These are phyloP conservation scores for Amblyteles armatorius DNA, from an alignment of 2,888 invertebrate genomes.

Conservation along the genomic window DNA sequence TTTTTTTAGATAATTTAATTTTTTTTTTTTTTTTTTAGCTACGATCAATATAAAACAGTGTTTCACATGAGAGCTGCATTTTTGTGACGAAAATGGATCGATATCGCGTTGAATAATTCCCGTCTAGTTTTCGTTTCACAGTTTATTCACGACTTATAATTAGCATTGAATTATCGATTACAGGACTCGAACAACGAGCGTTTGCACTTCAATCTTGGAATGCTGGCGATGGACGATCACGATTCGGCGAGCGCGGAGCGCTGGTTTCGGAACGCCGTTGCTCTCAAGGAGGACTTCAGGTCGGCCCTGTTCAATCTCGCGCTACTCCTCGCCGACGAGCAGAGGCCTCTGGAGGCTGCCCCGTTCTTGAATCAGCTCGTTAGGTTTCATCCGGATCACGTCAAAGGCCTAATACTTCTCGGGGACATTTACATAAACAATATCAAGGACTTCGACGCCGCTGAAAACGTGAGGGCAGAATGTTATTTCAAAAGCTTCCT, in stretches of 20 bases:
- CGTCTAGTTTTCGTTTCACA: not conserved
- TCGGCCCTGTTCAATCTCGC: slow-evolving; percentile 98
- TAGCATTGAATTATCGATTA: slow-evolving; percentile 33
- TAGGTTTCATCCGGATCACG: slow-evolving; percentile 95
- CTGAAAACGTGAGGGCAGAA: slow-evolving; percentile 92
- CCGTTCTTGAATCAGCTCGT: slow-evolving; percentile 96
- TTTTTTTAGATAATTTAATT: not conserved
- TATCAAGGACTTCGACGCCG: slow-evolving; percentile 96
- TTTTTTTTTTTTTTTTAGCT: slow-evolving; percentile 17
- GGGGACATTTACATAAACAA: slow-evolving; percentile 99
- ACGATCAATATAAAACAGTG: not conserved
- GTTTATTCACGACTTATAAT: slow-evolving; percentile 8
- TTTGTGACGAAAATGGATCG: not conserved
- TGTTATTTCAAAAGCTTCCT: not conserved
- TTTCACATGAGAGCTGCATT: not conserved
- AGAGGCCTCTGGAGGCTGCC: slow-evolving; percentile 95
- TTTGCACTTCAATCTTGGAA: slow-evolving; percentile 97
- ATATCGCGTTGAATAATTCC: not conserved
- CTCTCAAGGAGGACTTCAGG: slow-evolving; percentile 94
- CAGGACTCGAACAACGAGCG: slow-evolving; percentile 93
- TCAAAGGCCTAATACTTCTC: slow-evolving; percentile 96
- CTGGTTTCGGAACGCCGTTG: slow-evolving; percentile 95
- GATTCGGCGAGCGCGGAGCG: slow-evolving; percentile 95
- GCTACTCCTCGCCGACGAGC: slow-evolving; percentile 94
- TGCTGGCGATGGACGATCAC: slow-evolving; percentile 98